A percentile compares a stretch with the other conserved stretches of the same genome.
These are phyloP conservation scores for Lacerta bilineata DNA, from an alignment of 2,797 vertebrate genomes.

Conservation along the genomic window DNA sequence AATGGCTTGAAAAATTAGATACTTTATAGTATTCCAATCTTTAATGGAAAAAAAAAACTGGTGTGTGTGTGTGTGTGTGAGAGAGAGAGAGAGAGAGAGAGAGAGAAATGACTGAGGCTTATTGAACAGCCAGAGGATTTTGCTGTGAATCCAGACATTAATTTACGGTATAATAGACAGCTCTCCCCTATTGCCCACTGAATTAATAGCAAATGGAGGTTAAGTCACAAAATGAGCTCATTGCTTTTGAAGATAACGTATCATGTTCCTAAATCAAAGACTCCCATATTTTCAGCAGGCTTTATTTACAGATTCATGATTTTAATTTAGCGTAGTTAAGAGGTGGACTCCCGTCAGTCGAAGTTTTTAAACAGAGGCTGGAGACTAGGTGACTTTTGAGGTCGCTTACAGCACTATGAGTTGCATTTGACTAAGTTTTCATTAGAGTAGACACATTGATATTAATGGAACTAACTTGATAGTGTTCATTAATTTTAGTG, in stretches of 20 bases:
- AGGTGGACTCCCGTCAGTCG: neutral
- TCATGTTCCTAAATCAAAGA: neutral
- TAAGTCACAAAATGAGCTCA: neutral
- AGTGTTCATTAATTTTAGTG: no score
- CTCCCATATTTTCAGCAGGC: neutral
- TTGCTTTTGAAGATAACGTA: neutral
- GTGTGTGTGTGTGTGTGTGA: no score
- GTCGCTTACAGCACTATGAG: neutral
- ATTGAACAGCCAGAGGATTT: no score
- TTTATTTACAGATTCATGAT: neutral
- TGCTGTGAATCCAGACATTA: neutral
- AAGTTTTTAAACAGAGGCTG: neutral
- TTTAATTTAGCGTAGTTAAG: slow-evolving; percentile 5
- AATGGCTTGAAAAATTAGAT: neutral
- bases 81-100: no score
- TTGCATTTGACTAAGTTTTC: no score
- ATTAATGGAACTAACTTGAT: no score
- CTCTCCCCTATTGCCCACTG: neutral
- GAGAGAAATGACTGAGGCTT: neutral
- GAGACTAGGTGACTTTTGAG: neutral
- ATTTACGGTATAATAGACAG: neutral
- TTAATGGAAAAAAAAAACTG: neutral
- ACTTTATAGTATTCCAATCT: neutral
- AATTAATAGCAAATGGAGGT: neutral
- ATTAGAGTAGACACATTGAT: no score